A percentile compares a stretch with the other conserved stretches of the same genome.
phyloP scores from a whole-genome alignment of 2,888 invertebrate species.

The Drosophila kuntzei region DNA sequence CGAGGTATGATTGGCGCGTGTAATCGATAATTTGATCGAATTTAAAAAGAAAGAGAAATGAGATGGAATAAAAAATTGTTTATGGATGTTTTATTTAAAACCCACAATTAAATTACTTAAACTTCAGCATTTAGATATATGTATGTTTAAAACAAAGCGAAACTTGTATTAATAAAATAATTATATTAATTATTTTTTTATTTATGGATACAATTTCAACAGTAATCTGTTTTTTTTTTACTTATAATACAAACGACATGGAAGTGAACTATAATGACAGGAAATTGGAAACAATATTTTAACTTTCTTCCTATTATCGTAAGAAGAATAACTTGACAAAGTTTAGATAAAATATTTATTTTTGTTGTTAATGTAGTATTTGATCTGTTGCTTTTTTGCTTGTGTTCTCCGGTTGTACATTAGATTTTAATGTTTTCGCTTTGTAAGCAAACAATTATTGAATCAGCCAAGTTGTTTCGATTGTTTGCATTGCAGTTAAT shows the following conservation, averaged over 20 bases:
- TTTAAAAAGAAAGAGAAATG: too few species aligned
- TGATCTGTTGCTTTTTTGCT: conserved; percentile 10
- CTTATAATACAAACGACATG: not conserved
- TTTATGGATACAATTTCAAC: not conserved
- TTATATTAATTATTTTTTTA: not conserved
- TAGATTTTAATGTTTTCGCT: not conserved
- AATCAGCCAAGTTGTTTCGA: conserved; percentile 21
- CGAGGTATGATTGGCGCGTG: not conserved
- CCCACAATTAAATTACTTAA: not conserved
- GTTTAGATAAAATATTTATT: not conserved
- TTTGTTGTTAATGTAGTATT: not conserved
- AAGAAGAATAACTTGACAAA: not conserved
- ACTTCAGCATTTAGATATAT: not conserved
- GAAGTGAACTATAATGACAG: not conserved
- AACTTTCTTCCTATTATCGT: not conserved
- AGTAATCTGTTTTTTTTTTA: not conserved
- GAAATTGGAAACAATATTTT: too few species aligned
- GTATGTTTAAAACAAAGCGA: not conserved
- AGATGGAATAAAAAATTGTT: too few species aligned
- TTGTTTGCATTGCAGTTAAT: conserved; percentile 58
- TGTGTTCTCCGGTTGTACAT: not conserved
- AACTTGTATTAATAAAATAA: not conserved
- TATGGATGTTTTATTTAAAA: conserved; percentile 1
- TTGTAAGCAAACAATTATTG: not conserved
- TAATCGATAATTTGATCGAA: not conserved